A percentile compares a stretch with the other conserved stretches of the same genome.
phyloP scores from a whole-genome alignment of 2,113 vertebrate species.

The Lophotis ruficrista region DNA sequence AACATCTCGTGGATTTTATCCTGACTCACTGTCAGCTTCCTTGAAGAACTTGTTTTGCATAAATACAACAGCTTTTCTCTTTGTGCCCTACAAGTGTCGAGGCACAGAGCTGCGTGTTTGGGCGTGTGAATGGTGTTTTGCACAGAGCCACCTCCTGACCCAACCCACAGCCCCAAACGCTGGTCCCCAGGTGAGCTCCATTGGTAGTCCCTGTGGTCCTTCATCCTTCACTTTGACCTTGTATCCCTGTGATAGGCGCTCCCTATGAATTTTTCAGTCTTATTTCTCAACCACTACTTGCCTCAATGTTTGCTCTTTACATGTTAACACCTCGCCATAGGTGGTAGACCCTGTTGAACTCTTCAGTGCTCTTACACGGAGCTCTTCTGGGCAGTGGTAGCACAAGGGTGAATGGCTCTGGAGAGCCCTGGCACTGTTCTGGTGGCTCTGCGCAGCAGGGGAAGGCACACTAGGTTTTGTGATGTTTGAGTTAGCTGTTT shows the following conservation, averaged over 20 bases:
- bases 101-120: not conserved
- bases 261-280: not conserved
- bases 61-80: not conserved
- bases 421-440: not conserved
- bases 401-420: not conserved
- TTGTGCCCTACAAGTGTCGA: not conserved
- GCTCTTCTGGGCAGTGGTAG: not conserved
- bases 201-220: not conserved
- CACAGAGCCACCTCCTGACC: not conserved
- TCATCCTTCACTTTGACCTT: not conserved
- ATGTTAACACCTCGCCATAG: fast-evolving
- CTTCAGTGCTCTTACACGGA: not conserved
- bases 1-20: not conserved
- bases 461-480: not conserved
- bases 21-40: not conserved
- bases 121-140: not conserved
- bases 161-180: fast-evolving
- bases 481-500: not conserved
- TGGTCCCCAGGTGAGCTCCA: not conserved
- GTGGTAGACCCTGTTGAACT: not conserved
- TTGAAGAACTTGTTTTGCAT: not conserved
- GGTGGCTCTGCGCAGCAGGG: not conserved
- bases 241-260: not conserved
- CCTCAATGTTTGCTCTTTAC: not conserved
- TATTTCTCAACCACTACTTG: not conserved